Base-by-base conservation (phyloP, 2,113 vertebrate genomes). In the Microcebus ravelobensis region DNA sequence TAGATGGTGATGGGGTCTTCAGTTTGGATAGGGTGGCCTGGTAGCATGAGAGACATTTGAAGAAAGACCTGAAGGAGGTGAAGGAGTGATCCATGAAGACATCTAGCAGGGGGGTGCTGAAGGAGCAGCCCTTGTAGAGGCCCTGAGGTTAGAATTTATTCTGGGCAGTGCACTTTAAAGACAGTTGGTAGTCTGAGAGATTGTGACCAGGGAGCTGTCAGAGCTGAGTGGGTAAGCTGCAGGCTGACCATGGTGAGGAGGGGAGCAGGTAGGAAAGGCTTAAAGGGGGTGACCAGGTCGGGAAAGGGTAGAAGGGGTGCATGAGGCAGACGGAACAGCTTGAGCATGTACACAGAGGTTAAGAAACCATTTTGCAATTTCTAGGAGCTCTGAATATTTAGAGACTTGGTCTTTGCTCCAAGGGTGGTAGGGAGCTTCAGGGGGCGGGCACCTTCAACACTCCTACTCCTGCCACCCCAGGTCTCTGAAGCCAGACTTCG, bases 401-500 rank as follows among this genome's bases (percentile, higher is more conserved):
- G 73, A 94, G 92, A 91, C 50, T 94, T 82, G 70, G 70, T 79
- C 74, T 96, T 95, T 91, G 77, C 76, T 92, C 65, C 34, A 71
- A 91, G 80, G 45, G 36, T 80, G 50, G 52, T 76, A 45, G 48
- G 61, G 36, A 93, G 50, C 52, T 90, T 82, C 15, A 27, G 18
- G 17, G 17, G 20, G 27, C 23, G 23, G 29, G 39, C 5, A 55
- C 57, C 45, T 52, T 91, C 36, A 92, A 70, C 39, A 45, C 36
- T 87, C 55, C 82, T 94, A 57, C 20, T 27, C 31, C 21, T 96
- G 6, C 84, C 14, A 73, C 86, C 29, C 27, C 81, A 99, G 99
- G 98, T 99, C 99, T 90, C 98, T 99, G 91, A 99, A 99, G 96
- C 99, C 99, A 11, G 99, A 99, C 97, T 99, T 99, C 95, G 99